These are phyloP conservation scores for Poicephalus gulielmi DNA, from an alignment of 2,113 vertebrate species.

Conservation along the genomic window DNA sequence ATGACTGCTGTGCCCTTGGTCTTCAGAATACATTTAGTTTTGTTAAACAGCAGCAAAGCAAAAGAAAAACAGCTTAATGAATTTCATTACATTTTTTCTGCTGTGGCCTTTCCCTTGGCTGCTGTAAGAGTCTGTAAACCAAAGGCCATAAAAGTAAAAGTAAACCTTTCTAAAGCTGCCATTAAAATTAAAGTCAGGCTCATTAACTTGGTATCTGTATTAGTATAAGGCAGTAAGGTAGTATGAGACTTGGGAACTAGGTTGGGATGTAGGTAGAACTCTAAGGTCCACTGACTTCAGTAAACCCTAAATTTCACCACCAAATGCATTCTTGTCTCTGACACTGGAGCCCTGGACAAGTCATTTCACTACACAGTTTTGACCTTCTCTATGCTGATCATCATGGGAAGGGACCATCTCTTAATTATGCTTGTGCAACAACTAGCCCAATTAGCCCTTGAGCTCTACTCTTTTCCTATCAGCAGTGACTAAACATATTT, in stretches of 20 bases:
- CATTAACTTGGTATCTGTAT: background rate
- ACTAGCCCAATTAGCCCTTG: rapidly evolving
- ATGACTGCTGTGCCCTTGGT: background rate
- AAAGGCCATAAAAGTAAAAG: background rate
- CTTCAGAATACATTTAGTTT: background rate
- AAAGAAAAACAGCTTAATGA: background rate
- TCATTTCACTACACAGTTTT: background rate
- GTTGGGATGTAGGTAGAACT: background rate
- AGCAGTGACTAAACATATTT: background rate
- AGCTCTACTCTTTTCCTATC: background rate
- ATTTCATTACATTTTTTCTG: background rate
- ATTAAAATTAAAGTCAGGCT: background rate
- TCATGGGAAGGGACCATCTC: background rate
- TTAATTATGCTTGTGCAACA: background rate
- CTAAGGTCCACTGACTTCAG: background rate
- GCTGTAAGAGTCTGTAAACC: background rate
- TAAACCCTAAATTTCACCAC: background rate
- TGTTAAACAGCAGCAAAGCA: background rate
- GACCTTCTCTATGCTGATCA: background rate
- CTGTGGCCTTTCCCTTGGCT: background rate
- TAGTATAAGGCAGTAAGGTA: background rate
- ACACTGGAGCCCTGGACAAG: background rate
- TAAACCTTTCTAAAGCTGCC: background rate
- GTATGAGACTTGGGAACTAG: background rate
- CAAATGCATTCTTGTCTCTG: background rate